Percentiles rank a stretch among this genome's conserved stretches.
These are phyloP conservation scores for Channallabes apus DNA, from an alignment of 2,797 vertebrate genomes.

Conservation along the genomic window DNA sequence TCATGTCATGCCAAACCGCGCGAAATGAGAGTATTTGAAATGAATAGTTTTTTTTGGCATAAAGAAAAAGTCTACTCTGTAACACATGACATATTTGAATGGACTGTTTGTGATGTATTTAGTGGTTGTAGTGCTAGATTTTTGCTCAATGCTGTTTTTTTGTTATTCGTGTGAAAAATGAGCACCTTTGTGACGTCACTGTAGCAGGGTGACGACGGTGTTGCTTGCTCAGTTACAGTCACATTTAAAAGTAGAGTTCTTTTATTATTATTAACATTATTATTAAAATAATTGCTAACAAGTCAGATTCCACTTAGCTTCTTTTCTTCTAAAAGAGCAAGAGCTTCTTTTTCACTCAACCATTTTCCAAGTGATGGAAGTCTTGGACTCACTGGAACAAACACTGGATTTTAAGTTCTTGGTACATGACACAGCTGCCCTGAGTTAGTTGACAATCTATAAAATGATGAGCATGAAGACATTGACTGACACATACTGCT, in stretches of 20 bases:
- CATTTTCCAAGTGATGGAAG: neutral
- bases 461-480: neutral
- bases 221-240: neutral
- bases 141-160: neutral
- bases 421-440: neutral
- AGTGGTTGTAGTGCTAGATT: neutral
- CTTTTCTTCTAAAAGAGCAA: too few relatives aligned
- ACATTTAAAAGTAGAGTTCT: neutral
- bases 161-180: neutral
- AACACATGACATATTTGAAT: neutral
- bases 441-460: neutral
- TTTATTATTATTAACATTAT: too few relatives aligned
- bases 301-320: neutral
- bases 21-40: conserved; percentile 12
- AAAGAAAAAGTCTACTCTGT: neutral
- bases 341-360: neutral
- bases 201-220: neutral
- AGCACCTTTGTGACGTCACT: neutral
- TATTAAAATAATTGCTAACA: neutral
- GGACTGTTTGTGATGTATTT: neutral
- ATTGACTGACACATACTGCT: neutral
- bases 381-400: neutral
- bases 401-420: neutral
- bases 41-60: neutral
- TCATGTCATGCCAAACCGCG: neutral